Percentiles rank a stretch among this genome's conserved stretches.
Conservation (phyloP, 2,113 vertebrate genomes). For the Poeciliopsis occidentalis region DNA sequence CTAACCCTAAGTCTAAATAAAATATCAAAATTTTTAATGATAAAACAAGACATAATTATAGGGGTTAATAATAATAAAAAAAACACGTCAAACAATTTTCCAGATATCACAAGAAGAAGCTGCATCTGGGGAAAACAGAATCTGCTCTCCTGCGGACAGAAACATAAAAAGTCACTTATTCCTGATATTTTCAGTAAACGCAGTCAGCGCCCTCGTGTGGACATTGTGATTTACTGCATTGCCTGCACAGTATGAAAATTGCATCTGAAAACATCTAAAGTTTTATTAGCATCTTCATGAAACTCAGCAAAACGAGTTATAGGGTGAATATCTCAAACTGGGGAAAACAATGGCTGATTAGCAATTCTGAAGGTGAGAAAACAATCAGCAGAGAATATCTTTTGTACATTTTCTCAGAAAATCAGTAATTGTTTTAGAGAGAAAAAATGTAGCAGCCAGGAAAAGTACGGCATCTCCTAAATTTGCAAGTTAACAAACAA, state of each 20-base stretch:
- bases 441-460: no score
- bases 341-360: neutral
- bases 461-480: no score
- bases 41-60: neutral
- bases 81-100: neutral
- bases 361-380: neutral
- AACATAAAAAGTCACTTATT: neutral
- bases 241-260: neutral
- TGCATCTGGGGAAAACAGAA: neutral
- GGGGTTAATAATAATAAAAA: neutral
- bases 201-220: slow-evolving; percentile 50
- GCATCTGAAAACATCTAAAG: neutral
- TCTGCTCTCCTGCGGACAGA: neutral
- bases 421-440: neutral
- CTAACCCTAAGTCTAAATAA: no score
- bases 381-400: neutral
- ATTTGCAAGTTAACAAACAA: no score
- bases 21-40: neutral
- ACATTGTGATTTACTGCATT: neutral
- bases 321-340: neutral
- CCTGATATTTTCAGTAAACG: neutral
- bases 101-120: neutral
- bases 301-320: neutral
- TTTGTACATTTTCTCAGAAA: neutral
- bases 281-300: neutral